Percentiles rank a stretch among this genome's conserved stretches.
Conservation (phyloP, 2,113 vertebrate species). For the Ameiurus melas region DNA sequence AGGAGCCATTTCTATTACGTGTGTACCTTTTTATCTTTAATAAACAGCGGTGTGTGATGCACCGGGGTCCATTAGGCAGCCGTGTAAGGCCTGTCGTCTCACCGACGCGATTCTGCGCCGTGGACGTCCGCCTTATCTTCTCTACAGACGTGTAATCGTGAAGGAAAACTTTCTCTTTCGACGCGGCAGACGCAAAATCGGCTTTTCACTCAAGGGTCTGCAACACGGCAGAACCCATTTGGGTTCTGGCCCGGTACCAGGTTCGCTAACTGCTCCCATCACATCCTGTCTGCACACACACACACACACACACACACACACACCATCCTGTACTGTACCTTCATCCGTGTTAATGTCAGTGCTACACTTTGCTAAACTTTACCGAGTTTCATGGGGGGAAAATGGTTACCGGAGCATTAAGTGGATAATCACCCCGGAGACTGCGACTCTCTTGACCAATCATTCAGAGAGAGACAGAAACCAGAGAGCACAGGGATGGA, state of each 20-base stretch:
- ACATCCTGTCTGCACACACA: constrained; percentile 20
- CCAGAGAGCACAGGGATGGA: constrained; percentile 6
- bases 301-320: constrained; percentile 31
- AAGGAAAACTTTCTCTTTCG: constrained; percentile 40
- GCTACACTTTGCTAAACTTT: constrained; percentile 25
- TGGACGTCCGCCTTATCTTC: constrained; percentile 40
- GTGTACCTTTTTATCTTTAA: not conserved
- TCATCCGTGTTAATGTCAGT: constrained; percentile 16
- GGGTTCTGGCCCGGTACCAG: constrained; percentile 55
- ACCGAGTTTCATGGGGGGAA: constrained; percentile 37
- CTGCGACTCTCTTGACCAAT: constrained; percentile 27
- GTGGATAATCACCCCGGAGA: constrained; percentile 38
- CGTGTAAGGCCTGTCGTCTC: constrained; percentile 26
- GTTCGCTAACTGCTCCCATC: constrained; percentile 17
- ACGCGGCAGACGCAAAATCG: constrained; percentile 52
- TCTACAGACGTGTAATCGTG: constrained; percentile 48
- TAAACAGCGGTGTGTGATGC: not conserved
- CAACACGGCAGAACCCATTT: constrained; percentile 62
- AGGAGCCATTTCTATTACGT: not conserved
- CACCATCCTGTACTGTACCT: constrained; percentile 38
- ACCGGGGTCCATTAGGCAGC: constrained; percentile 18
- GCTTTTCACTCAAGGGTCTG: constrained; percentile 70
- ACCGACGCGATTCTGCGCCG: constrained; percentile 20
- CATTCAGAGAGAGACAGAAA: constrained; percentile 15
- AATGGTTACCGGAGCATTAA: constrained; percentile 45